These are phyloP conservation scores for Conus canariensis DNA, from an alignment of 2,888 invertebrate species.

Conservation along the genomic window DNA sequence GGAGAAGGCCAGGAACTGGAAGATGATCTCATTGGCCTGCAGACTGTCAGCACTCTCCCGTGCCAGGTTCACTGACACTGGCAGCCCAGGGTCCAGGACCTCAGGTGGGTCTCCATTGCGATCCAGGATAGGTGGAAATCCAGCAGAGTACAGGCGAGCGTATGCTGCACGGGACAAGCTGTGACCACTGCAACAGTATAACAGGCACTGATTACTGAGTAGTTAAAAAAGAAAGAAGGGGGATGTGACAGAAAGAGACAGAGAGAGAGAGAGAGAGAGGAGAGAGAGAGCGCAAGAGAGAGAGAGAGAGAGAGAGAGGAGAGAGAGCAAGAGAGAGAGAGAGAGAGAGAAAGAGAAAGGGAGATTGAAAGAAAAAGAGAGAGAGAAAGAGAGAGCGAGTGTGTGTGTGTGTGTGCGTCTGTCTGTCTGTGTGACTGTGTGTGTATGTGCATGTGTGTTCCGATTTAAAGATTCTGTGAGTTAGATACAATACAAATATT, in stretches of 20 bases:
- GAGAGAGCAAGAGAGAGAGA: no score
- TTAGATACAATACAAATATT: no score
- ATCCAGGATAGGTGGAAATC: slow-evolving; percentile 77
- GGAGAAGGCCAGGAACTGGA: slow-evolving; percentile 80
- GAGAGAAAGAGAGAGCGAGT: no score
- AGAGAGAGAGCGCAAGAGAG: no score
- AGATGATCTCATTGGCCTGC: slow-evolving; percentile 79
- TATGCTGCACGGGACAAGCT: slow-evolving; percentile 77
- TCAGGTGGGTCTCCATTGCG: slow-evolving; percentile 77
- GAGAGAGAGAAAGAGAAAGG: no score
- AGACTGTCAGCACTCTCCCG: slow-evolving; percentile 78
- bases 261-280: no score
- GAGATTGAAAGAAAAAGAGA: no score
- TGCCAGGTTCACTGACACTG: slow-evolving; percentile 64
- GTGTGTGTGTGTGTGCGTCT: background rate
- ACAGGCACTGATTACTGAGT: background rate
- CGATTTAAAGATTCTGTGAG: no score
- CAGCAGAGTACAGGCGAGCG: slow-evolving; percentile 76
- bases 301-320: no score
- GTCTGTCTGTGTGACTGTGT: background rate
- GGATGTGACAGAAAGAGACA: no score
- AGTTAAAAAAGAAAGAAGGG: background rate
- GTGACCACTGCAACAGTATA: slow-evolving; percentile 62
- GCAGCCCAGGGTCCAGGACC: slow-evolving; percentile 76
- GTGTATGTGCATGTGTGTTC: background rate